phyloP scores from a whole-genome alignment of 2,888 invertebrate species.

The Phaedon cochleariae region DNA sequence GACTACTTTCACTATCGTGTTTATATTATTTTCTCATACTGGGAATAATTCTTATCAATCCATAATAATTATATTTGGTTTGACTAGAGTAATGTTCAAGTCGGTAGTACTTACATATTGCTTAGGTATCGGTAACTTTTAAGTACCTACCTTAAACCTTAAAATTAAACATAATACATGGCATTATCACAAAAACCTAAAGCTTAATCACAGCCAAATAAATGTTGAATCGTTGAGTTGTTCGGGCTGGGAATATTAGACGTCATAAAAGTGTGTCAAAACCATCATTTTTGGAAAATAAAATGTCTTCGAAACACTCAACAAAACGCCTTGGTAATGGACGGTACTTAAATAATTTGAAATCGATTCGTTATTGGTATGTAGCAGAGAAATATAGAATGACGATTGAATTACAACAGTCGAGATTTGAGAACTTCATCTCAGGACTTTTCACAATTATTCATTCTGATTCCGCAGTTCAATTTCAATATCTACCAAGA shows the following conservation, averaged over 20 bases:
- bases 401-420: too few relatives aligned
- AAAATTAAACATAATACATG: conserved; percentile 45
- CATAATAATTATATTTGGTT: conserved; percentile 35
- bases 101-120: conserved; percentile 57
- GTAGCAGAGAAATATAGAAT: not conserved
- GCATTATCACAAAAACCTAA: conserved; percentile 50
- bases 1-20: too few relatives aligned
- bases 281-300: too few relatives aligned
- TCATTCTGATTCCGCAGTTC: too few relatives aligned
- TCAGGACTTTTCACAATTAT: too few relatives aligned
- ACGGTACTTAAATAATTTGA: conserved; percentile 29
- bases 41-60: too few relatives aligned
- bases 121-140: conserved; percentile 50
- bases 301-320: conserved; percentile 2
- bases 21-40: too few relatives aligned
- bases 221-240: conserved; percentile 48
- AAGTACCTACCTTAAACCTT: conserved; percentile 22
- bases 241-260: conserved; percentile 46
- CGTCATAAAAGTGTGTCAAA: conserved; percentile 34
- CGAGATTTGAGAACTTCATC: too few relatives aligned
- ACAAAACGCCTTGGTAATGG: conserved; percentile 24
- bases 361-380: not conserved
- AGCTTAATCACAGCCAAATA: conserved; percentile 53
- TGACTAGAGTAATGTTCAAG: conserved; percentile 58
- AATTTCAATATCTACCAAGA: too few relatives aligned